Base-by-base conservation (phyloP, 2,797 vertebrate species). In the Prionace glauca region DNA sequence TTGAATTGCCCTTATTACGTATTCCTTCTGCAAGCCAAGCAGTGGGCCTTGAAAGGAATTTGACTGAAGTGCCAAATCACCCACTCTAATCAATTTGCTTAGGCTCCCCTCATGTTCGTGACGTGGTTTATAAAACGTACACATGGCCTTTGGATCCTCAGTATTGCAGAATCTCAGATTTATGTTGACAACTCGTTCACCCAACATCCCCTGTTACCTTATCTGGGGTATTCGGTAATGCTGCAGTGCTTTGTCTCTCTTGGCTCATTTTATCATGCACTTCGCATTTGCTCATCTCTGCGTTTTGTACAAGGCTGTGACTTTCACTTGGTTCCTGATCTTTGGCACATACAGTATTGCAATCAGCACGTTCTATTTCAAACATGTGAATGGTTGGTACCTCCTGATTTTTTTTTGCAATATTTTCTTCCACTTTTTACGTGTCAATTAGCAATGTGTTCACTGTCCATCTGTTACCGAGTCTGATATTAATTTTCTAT, bases 251-350 rank as follows among this genome's bases (percentile, higher is more conserved):
- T 69, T 69, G 62, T 69, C 62, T 69, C 90, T 92, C 65, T 69
- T 69, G 90, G 62, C 65, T 92, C 62, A 67, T 32, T 41, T 92
- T 41, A 41, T 90, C 62, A 41, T n/a, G 0, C n/a, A 67, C 62
- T 41, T 92, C 65, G 24, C 90, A 41, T 92, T 69, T 26, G 90
- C 24, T 69, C 62, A 41, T 69, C 20, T 69, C 90, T 41, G 20
- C 20, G 69, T 92, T 67, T 92, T 92, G 9, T 41, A 69, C 90
- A 92, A 92, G 90, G 90, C 65, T 92, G 36, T 69, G 65, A 92
- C n/a, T 41, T 91, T 65, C n/a, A n/a, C 16, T 0, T 91, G 29
- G 22, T 0, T 67, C 20, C 32, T 65, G 88, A 91, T 32, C 62
- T 26, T 92, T 92, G 90, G 90, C 18, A 92, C 10, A 24, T 92